These are phyloP conservation scores for Fragum fragum DNA, from an alignment of 2,888 invertebrate genomes.

Conservation along the genomic window DNA sequence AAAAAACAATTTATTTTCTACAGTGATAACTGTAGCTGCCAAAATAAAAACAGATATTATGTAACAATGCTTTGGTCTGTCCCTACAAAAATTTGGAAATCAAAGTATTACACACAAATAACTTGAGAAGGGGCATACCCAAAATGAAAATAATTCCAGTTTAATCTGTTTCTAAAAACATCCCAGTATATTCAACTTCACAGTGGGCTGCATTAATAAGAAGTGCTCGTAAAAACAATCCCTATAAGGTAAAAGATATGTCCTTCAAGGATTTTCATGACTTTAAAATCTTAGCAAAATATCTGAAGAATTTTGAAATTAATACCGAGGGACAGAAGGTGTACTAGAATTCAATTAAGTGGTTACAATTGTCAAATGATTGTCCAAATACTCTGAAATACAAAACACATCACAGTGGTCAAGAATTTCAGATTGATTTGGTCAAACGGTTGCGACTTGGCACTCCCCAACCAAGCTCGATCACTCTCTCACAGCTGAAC, in stretches of 20 bases:
- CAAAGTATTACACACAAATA: constrained; percentile 39
- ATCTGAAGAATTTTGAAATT: constrained; percentile 31
- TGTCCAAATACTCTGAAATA: neutral
- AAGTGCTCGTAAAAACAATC: constrained; percentile 4
- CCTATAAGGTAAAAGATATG: constrained; percentile 22
- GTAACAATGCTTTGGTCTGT: constrained; percentile 50
- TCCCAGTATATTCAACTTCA: constrained; percentile 14
- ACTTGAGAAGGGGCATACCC: constrained; percentile 41
- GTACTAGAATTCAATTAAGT: constrained; percentile 28
- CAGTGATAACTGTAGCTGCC: constrained; percentile 44
- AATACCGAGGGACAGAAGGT: constrained; percentile 28
- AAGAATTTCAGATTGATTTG: neutral
- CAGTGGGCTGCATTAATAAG: constrained; percentile 36
- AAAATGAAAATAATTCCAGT: constrained; percentile 25
- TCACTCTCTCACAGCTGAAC: constrained; percentile 14
- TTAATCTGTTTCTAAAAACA: constrained; percentile 7
- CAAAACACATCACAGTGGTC: constrained; percentile 19
- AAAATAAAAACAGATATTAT: constrained; percentile 48
- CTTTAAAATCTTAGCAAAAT: constrained; percentile 11
- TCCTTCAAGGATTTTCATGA: constrained; percentile 25
- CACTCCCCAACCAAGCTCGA: neutral
- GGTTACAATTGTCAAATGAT: neutral
- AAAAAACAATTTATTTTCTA: constrained; percentile 45
- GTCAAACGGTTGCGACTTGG: neutral
- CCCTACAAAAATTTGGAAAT: constrained; percentile 34